Evolutionary conservation across 37 sponge, comb jelly and placozoan genomes (phyloP), one percentile per base, ranked within the genome.

Genomic region (Petrosia ficiformis): DNA sequence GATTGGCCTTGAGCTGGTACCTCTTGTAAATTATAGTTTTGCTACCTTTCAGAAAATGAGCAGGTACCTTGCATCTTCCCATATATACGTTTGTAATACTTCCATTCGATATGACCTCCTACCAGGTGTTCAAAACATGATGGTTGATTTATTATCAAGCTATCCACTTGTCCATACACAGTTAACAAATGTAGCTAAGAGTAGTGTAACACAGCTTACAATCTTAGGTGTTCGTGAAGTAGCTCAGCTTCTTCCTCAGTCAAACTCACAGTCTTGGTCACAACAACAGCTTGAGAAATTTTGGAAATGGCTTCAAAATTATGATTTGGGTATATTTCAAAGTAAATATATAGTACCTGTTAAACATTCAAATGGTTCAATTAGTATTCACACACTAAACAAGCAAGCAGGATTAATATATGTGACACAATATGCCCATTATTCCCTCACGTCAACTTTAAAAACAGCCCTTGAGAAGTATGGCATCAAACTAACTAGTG

Each of bases 1-100:
- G 33, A n/a, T 42, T 70, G 65, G 63, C 5, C 31, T 86, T 6
- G 60, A 58, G 19, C 71, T 86, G 3, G 68, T 86, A 24, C 86
- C 86, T 35, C 56, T 86, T 35, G 86, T 68, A 29, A 79, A 74
- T 68, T 48, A 63, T 24, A 73, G 34, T n/a, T n/a, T n/a, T n/a
- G n/a, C n/a, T n/a, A n/a, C n/a, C 6, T 86, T 86, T 68, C 26
- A 33, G 25, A 26, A 37, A 3, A 74, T 86, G 67, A 39, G 1
- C 24, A 25, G 2, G 14, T 19, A 48, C 16, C n/a, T n/a, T n/a
- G n/a, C n/a, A n/a, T n/a, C n/a, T n/a, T n/a, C n/a, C n/a, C 32
- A 32, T 22, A 33, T 71, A 4, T 84, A 73, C 28, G 39, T 84
- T 21, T 84, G 85, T 73, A 65, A 44, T 31, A 3, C 22, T 3